phyloP scores from a whole-genome alignment of 2,888 invertebrate genomes.

The Cheilosia impressa region DNA sequence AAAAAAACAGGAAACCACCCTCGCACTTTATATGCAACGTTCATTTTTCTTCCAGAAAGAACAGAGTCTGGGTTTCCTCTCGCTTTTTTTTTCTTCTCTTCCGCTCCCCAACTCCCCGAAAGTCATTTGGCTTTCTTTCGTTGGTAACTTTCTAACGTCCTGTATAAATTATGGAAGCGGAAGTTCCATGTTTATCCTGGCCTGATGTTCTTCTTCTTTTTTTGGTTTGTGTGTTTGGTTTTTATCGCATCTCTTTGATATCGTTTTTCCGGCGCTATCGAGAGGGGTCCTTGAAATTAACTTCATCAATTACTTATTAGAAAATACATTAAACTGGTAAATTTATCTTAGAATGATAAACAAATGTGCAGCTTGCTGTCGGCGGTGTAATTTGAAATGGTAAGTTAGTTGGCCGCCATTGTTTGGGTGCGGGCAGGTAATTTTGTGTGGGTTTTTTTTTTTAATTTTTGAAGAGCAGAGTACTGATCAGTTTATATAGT shows the following conservation, averaged over 20 bases:
- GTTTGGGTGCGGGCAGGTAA: background rate
- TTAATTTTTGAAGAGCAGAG: too few relatives aligned
- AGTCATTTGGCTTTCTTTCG: conserved; percentile 37
- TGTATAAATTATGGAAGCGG: conserved; percentile 75
- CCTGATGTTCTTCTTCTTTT: conserved; percentile 25
- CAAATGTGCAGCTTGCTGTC: conserved; percentile 19
- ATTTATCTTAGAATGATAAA: conserved; percentile 65
- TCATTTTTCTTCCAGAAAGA: conserved; percentile 60
- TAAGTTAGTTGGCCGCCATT: background rate
- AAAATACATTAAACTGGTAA: conserved; percentile 67
- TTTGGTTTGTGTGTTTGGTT: conserved; percentile 31
- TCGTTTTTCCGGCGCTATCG: conserved; percentile 62
- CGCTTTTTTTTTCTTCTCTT: conserved; percentile 27
- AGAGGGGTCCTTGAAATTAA: conserved; percentile 72
- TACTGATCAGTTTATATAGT: too few relatives aligned
- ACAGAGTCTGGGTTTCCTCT: conserved; percentile 34
- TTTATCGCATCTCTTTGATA: conserved; percentile 61
- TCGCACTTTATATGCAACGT: conserved; percentile 70
- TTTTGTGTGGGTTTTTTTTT: too few relatives aligned
- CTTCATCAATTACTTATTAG: conserved; percentile 76
- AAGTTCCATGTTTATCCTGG: conserved; percentile 69
- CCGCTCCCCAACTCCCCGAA: conserved; percentile 43
- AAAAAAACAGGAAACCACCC: conserved; percentile 65
- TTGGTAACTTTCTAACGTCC: conserved; percentile 68
- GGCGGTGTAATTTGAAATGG: conserved; percentile 17